Base-by-base conservation (phyloP, 1,140 invertebrate species). In the Drosophila varians region DNA sequence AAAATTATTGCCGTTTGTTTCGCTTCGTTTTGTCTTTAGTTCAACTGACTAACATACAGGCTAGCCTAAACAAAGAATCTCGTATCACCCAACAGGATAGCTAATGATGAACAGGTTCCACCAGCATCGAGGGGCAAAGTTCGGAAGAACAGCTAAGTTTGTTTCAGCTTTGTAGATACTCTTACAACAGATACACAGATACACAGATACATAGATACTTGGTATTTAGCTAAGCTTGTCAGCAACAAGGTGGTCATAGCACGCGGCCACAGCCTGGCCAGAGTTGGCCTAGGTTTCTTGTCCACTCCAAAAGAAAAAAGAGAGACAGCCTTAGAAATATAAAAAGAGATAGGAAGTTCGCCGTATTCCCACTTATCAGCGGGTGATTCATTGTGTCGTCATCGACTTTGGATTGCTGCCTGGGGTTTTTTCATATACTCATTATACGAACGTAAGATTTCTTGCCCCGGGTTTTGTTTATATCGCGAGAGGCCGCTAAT, bases 391-490 rank as follows among this genome's bases (percentile, higher is more conserved):
- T 31, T 74, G 45, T 74, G 71, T 74, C 71, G 71, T 74, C 71
- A 74, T 45, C 70, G 53, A 34, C 49, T 65, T 21, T 45, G 38
- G 23, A 48, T 52, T 16, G 45, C 25, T 54, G 66, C 2, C 21
- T 21, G 47, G 56, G 38, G 57, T 66, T 73, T 65, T 54, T 49
- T 25, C 16, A 28, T 11, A 38, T 38, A 38, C 36, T 34, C 31
- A 16, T 38, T 5, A 2, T 48, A 11, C 9, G 3, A 11, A 4
- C 28, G 9, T n/a, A n/a, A n/a, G n/a, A 28, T 54, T 51, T 52
- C 45, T 49, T 47, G 47, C 38, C 42, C 28, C 47, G 34, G 58
- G 61, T 26, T 69, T 74, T 86, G 66, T 80, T 87, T 86, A 86
- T 76, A 80, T 68, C 68, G 61, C 79, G 49, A 28, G 42, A 42